These are phyloP conservation scores for Abrostola tripartita DNA, from an alignment of 2,888 invertebrate species.

Conservation along the genomic window DNA sequence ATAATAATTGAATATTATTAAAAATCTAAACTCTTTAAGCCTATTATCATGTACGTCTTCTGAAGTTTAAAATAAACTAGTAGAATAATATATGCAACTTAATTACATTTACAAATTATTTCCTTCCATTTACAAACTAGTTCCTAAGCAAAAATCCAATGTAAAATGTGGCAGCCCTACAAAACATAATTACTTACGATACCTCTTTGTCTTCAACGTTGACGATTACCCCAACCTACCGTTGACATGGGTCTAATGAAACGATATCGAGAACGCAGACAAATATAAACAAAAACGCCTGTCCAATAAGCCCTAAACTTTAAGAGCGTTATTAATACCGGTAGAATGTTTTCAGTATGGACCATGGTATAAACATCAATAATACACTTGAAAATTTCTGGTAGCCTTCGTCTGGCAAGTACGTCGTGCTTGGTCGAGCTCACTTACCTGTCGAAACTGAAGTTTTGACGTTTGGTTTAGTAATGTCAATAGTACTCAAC, in stretches of 20 bases:
- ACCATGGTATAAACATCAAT: not conserved
- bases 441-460: not conserved
- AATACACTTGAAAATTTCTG: too few species aligned
- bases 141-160: not conserved
- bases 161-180: constrained; percentile 33
- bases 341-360: not conserved
- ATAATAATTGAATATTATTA: too few species aligned
- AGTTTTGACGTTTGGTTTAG: not conserved
- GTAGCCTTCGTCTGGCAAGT: too few species aligned
- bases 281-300: constrained; percentile 37
- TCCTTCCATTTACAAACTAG: not conserved
- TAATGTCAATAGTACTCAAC: not conserved
- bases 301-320: constrained; percentile 17
- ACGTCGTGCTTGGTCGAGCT: not conserved
- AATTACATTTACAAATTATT: too few species aligned
- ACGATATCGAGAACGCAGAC: constrained; percentile 23
- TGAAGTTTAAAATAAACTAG: too few species aligned
- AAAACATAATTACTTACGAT: constrained; percentile 33
- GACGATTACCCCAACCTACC: constrained; percentile 36
- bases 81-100: too few species aligned
- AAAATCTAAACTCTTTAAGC: too few species aligned
- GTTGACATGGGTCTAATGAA: constrained; percentile 40
- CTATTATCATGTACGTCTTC: too few species aligned
- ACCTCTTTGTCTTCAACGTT: constrained; percentile 45
- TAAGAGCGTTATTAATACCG: constrained; percentile 3